A percentile compares a stretch with the other conserved stretches of the same genome.
phyloP scores from a whole-genome alignment of 2,113 vertebrate species.

The Lepus timidus region DNA sequence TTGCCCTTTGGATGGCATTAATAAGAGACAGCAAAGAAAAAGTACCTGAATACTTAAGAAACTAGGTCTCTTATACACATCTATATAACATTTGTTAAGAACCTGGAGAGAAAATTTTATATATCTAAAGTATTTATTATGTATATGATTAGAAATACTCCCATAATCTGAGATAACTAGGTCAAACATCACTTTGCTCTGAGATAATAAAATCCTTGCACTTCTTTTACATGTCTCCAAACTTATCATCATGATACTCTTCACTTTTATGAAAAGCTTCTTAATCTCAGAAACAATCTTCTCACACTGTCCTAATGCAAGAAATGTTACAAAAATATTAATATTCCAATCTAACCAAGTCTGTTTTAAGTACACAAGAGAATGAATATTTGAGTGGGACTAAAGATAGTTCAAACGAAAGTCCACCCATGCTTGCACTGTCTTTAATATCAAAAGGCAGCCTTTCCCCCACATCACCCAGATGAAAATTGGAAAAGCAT shows the following conservation, averaged over 20 bases:
- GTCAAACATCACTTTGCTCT: background rate
- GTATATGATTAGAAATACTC: constrained; percentile 19
- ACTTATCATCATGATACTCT: background rate
- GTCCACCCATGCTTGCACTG: background rate
- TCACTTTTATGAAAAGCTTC: constrained; percentile 1
- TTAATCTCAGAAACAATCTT: constrained; percentile 34
- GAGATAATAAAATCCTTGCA: background rate
- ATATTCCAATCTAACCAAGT: background rate
- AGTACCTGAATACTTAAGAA: background rate
- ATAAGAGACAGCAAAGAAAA: constrained; percentile 14
- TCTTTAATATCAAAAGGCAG: constrained; percentile 15
- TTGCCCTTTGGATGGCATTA: constrained; percentile 31
- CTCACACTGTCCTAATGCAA: background rate
- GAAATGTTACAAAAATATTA: constrained; percentile 5
- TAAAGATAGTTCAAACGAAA: constrained; percentile 38
- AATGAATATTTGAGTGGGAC: background rate
- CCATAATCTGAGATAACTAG: constrained; percentile 40
- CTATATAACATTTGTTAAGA: background rate
- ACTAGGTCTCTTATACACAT: too few species aligned
- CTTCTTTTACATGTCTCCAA: constrained; percentile 1
- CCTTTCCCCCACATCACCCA: background rate
- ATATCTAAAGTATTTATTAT: constrained; percentile 31
- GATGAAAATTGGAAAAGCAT: constrained; percentile 45
- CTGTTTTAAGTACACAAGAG: background rate
- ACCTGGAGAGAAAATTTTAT: background rate